Evolutionary conservation across 1,140 invertebrate species (phyloP).

Genomic region (Muscidifurax raptorellus): DNA sequence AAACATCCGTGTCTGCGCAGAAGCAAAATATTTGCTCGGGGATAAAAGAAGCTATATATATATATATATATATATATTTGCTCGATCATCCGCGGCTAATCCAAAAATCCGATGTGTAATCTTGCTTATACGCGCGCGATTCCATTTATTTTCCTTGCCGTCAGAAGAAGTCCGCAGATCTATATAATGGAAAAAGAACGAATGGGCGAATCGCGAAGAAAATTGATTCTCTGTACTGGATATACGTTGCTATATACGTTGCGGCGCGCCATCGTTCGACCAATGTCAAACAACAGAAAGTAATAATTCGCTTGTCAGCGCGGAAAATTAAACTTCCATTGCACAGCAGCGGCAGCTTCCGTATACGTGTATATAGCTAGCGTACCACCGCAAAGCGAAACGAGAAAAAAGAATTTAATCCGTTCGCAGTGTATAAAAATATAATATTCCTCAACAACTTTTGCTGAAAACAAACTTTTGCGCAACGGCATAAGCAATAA

Average conservation of each 20-base stretch:
- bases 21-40: background rate
- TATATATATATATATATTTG: background rate
- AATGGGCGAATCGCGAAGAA: background rate
- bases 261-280: too few relatives aligned
- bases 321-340: background rate
- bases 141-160: background rate
- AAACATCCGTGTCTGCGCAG: background rate
- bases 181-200: background rate
- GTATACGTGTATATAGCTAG: too few relatives aligned
- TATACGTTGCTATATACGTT: too few relatives aligned
- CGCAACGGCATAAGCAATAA: too few relatives aligned
- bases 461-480: background rate
- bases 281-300: background rate
- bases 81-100: background rate
- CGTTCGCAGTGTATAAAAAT: too few relatives aligned
- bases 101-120: background rate
- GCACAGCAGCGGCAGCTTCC: too few relatives aligned
- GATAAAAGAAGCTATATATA: background rate
- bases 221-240: background rate
- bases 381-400: background rate
- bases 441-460: too few relatives aligned
- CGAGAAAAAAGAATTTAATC: background rate
- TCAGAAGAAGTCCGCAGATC: background rate
- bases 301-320: conserved; percentile 1
- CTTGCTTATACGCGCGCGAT: background rate